Percentiles rank a stretch among this genome's conserved stretches.
phyloP scores from a whole-genome alignment of 1,140 invertebrate species.

The Telenomus remus region DNA sequence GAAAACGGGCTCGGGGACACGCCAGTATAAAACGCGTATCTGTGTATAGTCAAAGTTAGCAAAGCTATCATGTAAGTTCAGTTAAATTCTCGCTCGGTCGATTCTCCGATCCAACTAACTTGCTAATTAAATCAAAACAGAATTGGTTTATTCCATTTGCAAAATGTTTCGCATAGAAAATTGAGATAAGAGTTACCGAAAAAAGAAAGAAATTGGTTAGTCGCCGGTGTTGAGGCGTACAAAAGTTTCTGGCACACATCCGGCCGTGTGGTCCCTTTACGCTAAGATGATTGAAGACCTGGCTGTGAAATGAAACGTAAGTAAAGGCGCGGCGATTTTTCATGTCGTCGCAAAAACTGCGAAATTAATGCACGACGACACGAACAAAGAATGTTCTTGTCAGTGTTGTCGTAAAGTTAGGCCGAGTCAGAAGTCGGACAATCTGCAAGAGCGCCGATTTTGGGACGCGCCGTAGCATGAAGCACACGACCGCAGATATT shows the following conservation, averaged over 20 bases:
- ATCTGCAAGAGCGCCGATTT: neutral
- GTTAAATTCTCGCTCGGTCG: slow-evolving; percentile 1
- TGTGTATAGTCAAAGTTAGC: slow-evolving; percentile 26
- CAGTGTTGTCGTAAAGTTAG: too few species aligned
- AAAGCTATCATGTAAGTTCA: neutral
- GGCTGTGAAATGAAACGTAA: too few species aligned
- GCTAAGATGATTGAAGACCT: too few species aligned
- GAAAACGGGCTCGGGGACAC: slow-evolving; percentile 22
- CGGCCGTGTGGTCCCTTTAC: too few species aligned
- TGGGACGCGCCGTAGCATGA: slow-evolving; percentile 5
- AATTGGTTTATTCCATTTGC: neutral
- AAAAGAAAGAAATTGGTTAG: too few species aligned
- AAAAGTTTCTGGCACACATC: too few species aligned
- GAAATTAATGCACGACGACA: slow-evolving; percentile 6
- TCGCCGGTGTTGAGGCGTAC: too few species aligned
- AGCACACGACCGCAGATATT: slow-evolving; percentile 21
- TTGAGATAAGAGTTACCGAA: too few species aligned
- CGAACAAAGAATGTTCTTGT: too few species aligned
- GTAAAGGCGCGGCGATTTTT: too few species aligned
- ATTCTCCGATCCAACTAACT: slow-evolving; percentile 3
- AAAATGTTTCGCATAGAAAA: neutral
- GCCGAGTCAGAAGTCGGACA: neutral
- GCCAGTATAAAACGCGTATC: slow-evolving; percentile 16
- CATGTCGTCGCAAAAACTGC: neutral
- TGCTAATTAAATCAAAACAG: neutral